Evolutionary conservation across 2,797 vertebrate species (phyloP).

Genomic region (Smutsia gigantea): DNA sequence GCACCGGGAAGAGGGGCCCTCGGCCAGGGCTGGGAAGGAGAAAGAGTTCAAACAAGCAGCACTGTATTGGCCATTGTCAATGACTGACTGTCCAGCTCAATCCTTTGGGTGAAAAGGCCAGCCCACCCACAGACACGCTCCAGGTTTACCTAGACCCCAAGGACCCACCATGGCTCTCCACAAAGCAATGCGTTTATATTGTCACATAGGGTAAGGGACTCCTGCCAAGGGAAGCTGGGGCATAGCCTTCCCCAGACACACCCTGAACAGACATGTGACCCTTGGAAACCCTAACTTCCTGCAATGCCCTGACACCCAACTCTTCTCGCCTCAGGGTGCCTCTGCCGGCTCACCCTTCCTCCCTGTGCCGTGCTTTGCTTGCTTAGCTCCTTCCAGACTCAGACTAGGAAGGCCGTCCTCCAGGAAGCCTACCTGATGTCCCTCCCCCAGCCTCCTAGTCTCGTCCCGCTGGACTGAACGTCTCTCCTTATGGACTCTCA

Average conservation of each 20-base stretch:
- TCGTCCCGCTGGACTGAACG: background rate
- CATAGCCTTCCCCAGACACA: background rate
- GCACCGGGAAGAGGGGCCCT: background rate
- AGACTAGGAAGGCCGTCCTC: background rate
- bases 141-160: background rate
- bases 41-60: background rate
- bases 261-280: background rate
- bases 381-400: background rate
- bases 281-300: background rate
- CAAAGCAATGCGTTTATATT: background rate
- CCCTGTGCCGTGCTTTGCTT: background rate
- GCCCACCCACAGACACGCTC: background rate
- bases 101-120: background rate
- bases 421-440: background rate
- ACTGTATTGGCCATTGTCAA: too few species aligned
- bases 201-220: background rate
- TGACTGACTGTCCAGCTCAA: background rate
- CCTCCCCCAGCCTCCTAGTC: background rate
- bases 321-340: background rate
- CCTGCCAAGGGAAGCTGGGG: background rate
- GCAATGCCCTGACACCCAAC: fast-evolving
- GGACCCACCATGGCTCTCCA: too few species aligned
- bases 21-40: background rate
- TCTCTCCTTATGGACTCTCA: background rate
- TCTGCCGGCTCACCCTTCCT: background rate